These are phyloP conservation scores for Cottoperca gobio DNA, from an alignment of 2,797 vertebrate genomes.

Conservation along the genomic window DNA sequence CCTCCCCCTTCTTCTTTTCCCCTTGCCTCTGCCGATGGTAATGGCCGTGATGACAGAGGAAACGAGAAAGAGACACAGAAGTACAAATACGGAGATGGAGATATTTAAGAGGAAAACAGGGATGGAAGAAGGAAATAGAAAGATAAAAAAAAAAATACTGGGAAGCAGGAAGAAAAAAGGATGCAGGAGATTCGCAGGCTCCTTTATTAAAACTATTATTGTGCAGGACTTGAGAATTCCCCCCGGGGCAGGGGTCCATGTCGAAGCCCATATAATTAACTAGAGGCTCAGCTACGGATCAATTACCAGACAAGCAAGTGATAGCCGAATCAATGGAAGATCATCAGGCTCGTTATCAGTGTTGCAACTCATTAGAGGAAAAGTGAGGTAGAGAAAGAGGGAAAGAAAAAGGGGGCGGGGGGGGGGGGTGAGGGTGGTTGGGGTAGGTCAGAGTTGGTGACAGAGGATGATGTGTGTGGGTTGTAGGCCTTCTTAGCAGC, in stretches of 20 bases:
- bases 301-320: slow-evolving; percentile 99
- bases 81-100: slow-evolving; percentile 48
- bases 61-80: slow-evolving; percentile 36
- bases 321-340: slow-evolving; percentile 99
- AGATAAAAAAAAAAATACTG: slow-evolving; percentile 44
- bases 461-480: slow-evolving; percentile 86
- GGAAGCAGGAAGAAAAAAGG: slow-evolving; percentile 44
- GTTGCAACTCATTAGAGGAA: slow-evolving; percentile 99
- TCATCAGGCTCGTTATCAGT: slow-evolving; percentile 99
- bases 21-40: slow-evolving; percentile 66
- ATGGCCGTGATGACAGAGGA: slow-evolving; percentile 57
- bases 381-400: slow-evolving; percentile 96
- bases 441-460: slow-evolving; percentile 51
- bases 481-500: slow-evolving; percentile 51
- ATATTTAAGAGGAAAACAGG: slow-evolving; percentile 47
- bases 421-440: slow-evolving; percentile 16
- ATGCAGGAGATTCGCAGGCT: slow-evolving; percentile 81
- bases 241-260: slow-evolving; percentile 91
- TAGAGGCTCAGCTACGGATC: slow-evolving; percentile 99
- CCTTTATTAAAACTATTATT: slow-evolving; percentile 99
- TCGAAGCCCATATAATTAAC: slow-evolving; percentile 99
- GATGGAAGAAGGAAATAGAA: slow-evolving; percentile 44
- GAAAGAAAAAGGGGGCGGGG: slow-evolving; percentile 80
- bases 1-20: slow-evolving; percentile 37
- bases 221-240: slow-evolving; percentile 98